Percentiles rank a stretch among this genome's conserved stretches.
phyloP scores from a whole-genome alignment of 2,113 vertebrate species.

The Tetrao urogallus region DNA sequence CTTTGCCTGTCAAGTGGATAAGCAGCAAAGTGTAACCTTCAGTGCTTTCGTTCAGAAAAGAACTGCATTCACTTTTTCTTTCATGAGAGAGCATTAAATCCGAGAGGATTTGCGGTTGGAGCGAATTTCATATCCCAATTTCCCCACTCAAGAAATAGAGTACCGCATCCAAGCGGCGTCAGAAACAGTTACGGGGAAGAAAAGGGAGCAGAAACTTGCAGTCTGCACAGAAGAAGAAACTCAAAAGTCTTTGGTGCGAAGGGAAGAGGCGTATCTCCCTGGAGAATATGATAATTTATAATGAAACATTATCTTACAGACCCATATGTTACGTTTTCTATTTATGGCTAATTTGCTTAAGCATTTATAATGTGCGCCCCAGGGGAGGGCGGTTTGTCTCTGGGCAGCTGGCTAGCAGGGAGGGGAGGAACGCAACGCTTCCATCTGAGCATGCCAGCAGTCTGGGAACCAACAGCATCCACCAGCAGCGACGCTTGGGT shows the following conservation, averaged over 20 bases:
- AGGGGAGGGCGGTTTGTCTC: slow-evolving; percentile 54
- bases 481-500: neutral
- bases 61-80: neutral
- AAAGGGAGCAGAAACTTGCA: neutral
- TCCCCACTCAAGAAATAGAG: neutral
- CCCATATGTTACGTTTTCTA: slow-evolving; percentile 72
- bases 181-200: neutral
- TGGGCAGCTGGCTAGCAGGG: slow-evolving; percentile 54
- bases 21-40: slow-evolving; percentile 2
- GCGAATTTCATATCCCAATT: neutral
- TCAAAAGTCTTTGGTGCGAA: slow-evolving; percentile 62
- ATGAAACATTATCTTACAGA: slow-evolving; percentile 71
- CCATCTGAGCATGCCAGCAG: neutral
- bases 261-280: slow-evolving; percentile 71
- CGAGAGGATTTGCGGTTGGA: neutral
- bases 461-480: neutral
- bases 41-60: neutral
- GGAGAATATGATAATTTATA: slow-evolving; percentile 65
- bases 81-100: slow-evolving; percentile 7
- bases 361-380: slow-evolving; percentile 37
- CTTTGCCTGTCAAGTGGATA: neutral
- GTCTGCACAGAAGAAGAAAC: slow-evolving; percentile 58
- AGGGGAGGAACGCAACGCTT: neutral
- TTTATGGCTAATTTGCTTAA: slow-evolving; percentile 73
- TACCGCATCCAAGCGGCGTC: neutral